Conservation (phyloP, 1,140 invertebrate species). For the Brevipalpus yothersi region DNA sequence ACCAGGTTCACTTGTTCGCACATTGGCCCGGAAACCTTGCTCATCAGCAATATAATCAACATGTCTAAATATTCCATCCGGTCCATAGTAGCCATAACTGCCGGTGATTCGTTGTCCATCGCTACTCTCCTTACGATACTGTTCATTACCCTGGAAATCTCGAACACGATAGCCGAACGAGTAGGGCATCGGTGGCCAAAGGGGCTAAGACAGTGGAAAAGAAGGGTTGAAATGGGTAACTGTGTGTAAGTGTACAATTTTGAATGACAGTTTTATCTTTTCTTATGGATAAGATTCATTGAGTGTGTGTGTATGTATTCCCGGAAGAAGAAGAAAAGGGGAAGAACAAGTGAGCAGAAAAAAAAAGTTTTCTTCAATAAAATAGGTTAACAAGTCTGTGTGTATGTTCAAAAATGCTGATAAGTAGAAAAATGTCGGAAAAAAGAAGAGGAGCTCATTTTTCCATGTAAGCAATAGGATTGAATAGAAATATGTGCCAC, state of each 20-base stretch:
- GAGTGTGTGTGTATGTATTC: no score
- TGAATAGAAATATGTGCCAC: no score
- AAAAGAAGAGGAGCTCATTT: no score
- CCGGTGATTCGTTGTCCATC: not conserved
- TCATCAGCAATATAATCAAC: conserved; percentile 14
- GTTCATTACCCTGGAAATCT: not conserved
- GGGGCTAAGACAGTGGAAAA: not conserved
- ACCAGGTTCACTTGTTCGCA: conserved; percentile 8
- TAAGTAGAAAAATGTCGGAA: no score
- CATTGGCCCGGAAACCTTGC: conserved; percentile 19
- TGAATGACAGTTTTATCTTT: not conserved
- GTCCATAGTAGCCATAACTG: not conserved
- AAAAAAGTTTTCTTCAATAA: no score
- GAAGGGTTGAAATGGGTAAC: not conserved
- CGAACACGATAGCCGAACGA: not conserved
- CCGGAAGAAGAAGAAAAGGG: no score
- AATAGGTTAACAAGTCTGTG: no score
- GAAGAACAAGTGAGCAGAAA: no score
- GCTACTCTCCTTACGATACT: not conserved
- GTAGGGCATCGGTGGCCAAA: not conserved
- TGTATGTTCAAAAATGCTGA: no score
- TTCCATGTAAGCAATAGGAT: no score
- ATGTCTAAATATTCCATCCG: conserved; percentile 10
- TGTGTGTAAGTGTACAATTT: not conserved
- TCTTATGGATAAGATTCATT: no score